These are phyloP conservation scores for Macaca nemestrina DNA, from an alignment of 2,113 vertebrate genomes.

Conservation along the genomic window DNA sequence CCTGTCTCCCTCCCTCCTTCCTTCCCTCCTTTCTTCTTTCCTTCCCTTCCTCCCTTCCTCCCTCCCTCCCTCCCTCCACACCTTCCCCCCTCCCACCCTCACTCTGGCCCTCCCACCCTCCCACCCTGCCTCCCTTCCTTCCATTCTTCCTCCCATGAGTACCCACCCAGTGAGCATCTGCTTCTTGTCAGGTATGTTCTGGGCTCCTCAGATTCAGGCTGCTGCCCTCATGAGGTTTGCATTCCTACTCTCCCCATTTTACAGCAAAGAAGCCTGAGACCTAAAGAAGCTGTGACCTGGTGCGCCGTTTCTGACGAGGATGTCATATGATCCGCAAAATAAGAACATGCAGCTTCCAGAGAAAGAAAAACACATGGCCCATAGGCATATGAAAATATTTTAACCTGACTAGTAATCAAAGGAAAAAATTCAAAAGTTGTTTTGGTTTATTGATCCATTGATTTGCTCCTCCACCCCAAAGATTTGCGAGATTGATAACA, in stretches of 20 bases:
- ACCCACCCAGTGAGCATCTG: accelerated
- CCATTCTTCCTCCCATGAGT: background rate
- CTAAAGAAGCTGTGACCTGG: background rate
- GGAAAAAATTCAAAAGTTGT: background rate
- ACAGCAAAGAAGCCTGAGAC: background rate
- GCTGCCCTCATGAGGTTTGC: background rate
- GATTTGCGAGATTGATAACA: background rate
- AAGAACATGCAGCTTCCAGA: accelerated
- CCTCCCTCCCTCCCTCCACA: accelerated
- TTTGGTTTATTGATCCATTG: background rate
- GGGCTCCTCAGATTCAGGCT: accelerated
- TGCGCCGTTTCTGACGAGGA: background rate
- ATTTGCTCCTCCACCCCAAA: background rate
- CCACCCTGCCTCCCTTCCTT: no score
- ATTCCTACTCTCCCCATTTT: background rate
- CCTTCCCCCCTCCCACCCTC: no score
- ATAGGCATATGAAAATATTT: background rate
- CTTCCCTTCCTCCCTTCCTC: accelerated
- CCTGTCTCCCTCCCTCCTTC: no score
- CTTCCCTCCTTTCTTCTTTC: no score
- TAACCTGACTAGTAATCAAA: background rate
- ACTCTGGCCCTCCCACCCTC: background rate
- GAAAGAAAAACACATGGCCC: background rate
- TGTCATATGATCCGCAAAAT: background rate
- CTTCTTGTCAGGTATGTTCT: no score